These are phyloP conservation scores for Drosophila sordidula DNA, from an alignment of 2,888 invertebrate genomes.

Conservation along the genomic window DNA sequence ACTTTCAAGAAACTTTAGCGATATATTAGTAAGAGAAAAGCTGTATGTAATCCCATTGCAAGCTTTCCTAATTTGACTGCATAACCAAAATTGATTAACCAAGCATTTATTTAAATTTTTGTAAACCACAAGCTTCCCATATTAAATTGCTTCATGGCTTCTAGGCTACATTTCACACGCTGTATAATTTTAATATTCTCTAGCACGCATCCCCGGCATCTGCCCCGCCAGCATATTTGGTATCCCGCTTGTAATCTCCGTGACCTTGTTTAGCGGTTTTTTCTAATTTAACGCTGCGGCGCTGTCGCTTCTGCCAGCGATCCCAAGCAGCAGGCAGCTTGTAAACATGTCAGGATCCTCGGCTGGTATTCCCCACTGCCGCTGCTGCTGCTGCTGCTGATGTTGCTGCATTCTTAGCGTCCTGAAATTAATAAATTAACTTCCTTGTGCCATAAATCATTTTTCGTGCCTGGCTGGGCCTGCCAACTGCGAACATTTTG, in stretches of 20 bases:
- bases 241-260: conserved; percentile 53
- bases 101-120: not conserved
- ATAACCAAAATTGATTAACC: not conserved
- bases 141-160: conserved; percentile 17
- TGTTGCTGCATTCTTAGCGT: conserved; percentile 41
- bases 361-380: conserved; percentile 22
- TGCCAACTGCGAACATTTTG: conserved; percentile 77
- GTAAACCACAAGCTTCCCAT: not conserved
- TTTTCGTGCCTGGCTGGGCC: conserved; percentile 52
- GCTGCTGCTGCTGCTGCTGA: conserved; percentile 18
- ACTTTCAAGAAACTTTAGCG: too few relatives aligned
- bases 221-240: conserved; percentile 20
- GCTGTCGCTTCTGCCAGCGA: conserved; percentile 37
- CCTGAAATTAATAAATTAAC: conserved; percentile 82
- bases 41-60: too few relatives aligned
- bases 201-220: not conserved
- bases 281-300: conserved; percentile 65
- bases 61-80: not conserved
- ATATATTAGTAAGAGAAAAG: too few relatives aligned
- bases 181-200: conserved; percentile 39
- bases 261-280: conserved; percentile 69
- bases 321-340: conserved; percentile 54
- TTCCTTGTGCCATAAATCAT: conserved; percentile 80
- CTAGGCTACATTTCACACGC: conserved; percentile 1
- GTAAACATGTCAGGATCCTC: conserved; percentile 56